Evolutionary conservation across 2,113 vertebrate species (phyloP).

Genomic region (Leptosomus discolor): DNA sequence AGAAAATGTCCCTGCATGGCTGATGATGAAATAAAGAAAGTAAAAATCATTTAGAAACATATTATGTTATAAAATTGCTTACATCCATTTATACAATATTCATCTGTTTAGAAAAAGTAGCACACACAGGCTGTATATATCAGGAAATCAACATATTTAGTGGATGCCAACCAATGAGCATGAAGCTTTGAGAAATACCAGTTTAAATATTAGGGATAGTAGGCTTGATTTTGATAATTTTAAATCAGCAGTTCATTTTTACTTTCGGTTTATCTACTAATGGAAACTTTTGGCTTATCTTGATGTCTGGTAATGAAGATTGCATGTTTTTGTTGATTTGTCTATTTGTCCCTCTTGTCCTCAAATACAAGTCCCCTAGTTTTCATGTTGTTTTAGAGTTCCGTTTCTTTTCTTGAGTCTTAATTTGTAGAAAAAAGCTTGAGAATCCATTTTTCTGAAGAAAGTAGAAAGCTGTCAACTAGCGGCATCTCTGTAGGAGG

Average conservation of each 20-base stretch:
- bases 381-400: background rate
- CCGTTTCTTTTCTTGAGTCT: background rate
- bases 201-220: background rate
- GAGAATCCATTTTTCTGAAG: background rate
- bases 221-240: background rate
- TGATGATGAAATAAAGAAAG: background rate
- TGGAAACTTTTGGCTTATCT: background rate
- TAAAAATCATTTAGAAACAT: background rate
- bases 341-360: background rate
- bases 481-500: background rate
- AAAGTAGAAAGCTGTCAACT: background rate
- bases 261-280: too few species aligned
- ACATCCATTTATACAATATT: background rate
- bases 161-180: background rate
- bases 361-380: background rate
- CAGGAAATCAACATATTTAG: background rate
- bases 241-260: background rate
- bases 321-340: background rate
- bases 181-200: background rate
- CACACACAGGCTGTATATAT: background rate
- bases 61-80: background rate
- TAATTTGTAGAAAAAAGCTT: background rate
- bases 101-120: background rate
- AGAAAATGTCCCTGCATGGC: background rate
- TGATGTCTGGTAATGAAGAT: background rate